Evolutionary conservation across 2,113 vertebrate species (phyloP).

Genomic region (Aix galericulata): DNA sequence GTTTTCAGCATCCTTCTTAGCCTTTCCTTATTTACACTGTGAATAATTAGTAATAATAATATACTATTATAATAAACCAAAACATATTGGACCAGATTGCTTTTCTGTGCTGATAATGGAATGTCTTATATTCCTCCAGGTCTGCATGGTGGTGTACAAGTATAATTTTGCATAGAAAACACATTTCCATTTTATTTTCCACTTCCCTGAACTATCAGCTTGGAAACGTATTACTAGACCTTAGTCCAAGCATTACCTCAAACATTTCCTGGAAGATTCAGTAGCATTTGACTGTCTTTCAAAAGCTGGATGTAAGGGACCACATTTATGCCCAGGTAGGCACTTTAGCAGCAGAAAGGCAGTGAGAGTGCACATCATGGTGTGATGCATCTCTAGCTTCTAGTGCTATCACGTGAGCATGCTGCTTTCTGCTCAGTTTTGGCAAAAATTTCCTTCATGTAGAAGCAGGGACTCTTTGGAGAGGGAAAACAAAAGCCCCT

Average conservation of each 20-base stretch:
- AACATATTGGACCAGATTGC: not conserved
- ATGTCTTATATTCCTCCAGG: not conserved
- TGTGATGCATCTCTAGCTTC: not conserved
- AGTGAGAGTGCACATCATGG: not conserved
- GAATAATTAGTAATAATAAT: constrained; percentile 43
- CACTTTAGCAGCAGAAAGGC: not conserved
- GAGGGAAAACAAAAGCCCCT: not conserved
- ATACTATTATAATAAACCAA: constrained; percentile 28
- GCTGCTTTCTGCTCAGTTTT: not conserved
- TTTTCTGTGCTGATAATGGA: not conserved
- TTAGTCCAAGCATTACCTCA: not conserved
- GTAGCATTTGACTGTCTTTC: not conserved
- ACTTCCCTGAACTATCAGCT: not conserved
- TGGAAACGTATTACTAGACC: not conserved
- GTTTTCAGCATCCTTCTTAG: not conserved
- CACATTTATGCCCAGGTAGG: not conserved
- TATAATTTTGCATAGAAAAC: not conserved
- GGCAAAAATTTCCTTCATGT: not conserved
- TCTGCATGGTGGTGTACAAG: not conserved
- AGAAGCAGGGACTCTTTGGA: not conserved
- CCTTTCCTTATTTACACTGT: not conserved
- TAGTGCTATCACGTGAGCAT: not conserved
- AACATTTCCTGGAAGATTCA: not conserved
- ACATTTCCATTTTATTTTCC: not conserved
- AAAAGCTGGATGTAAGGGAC: not conserved